Conservation (phyloP, 2,888 invertebrate species). For the Hydriomena furcata region DNA sequence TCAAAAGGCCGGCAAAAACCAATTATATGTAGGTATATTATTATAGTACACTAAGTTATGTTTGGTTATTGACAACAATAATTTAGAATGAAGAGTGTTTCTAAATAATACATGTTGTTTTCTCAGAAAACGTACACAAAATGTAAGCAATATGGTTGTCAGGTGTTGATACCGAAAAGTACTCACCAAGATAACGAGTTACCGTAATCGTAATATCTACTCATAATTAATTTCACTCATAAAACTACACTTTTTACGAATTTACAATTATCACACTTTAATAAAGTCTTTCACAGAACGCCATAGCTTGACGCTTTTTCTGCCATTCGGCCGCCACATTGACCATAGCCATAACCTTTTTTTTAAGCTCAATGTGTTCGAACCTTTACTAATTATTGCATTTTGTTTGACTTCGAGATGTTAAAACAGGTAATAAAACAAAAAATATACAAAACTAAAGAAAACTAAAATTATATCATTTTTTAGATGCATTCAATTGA, state of each 20-base stretch:
- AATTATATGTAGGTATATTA: background rate
- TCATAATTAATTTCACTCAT: constrained; percentile 72
- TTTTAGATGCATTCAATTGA: background rate
- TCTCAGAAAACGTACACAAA: constrained; percentile 64
- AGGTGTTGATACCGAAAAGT: constrained; percentile 46
- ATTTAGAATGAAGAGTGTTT: constrained; percentile 1
- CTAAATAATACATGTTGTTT: constrained; percentile 37
- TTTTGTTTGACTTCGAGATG: background rate
- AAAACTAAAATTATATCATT: background rate
- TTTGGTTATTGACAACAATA: background rate
- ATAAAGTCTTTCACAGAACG: constrained; percentile 65
- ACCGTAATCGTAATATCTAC: constrained; percentile 82
- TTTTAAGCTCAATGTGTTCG: constrained; percentile 39
- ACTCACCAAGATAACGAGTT: constrained; percentile 83
- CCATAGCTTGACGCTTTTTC: constrained; percentile 72
- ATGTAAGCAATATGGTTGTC: constrained; percentile 74
- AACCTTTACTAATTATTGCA: constrained; percentile 35
- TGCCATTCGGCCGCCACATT: constrained; percentile 68
- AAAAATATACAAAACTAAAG: background rate
- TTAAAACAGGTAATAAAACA: background rate
- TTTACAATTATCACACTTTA: constrained; percentile 56
- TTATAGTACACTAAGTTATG: background rate
- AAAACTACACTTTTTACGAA: constrained; percentile 58
- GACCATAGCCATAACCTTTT: constrained; percentile 60
- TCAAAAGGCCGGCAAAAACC: constrained; percentile 23